These are phyloP conservation scores for Hyposoter didymator DNA, from an alignment of 2,888 invertebrate species.

Conservation along the genomic window DNA sequence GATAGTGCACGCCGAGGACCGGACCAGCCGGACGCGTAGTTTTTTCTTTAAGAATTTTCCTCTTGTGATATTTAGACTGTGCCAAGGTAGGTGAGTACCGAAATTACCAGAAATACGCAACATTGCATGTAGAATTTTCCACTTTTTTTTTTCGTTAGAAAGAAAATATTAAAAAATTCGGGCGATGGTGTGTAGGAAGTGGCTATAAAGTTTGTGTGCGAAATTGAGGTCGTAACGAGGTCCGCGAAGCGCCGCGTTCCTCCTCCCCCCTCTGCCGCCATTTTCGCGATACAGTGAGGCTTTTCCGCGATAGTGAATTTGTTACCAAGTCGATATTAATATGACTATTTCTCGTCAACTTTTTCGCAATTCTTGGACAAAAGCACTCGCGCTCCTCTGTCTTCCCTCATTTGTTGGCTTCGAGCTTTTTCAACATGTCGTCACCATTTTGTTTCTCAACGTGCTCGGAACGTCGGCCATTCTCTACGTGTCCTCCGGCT, in stretches of 20 bases:
- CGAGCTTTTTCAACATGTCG: conserved; percentile 73
- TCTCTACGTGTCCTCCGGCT: conserved; percentile 75
- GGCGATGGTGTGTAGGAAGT: conserved; percentile 48
- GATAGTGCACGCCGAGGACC: conserved; percentile 81
- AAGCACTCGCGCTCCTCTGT: conserved; percentile 20
- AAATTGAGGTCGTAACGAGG: conserved; percentile 74
- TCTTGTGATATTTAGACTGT: conserved; percentile 84
- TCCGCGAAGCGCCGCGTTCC: conserved; percentile 58
- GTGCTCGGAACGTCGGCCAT: conserved; percentile 82
- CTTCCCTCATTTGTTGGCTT: conserved; percentile 19
- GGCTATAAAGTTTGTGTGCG: conserved; percentile 55
- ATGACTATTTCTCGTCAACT: conserved; percentile 3
- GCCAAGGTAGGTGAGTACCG: conserved; percentile 82
- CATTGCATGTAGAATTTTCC: conserved; percentile 2
- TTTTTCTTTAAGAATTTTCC: conserved; percentile 81
- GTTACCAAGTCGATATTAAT: not conserved
- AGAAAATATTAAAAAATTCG: not conserved
- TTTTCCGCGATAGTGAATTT: conserved; percentile 41
- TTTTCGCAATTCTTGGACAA: conserved; percentile 12
- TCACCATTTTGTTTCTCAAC: conserved; percentile 82
- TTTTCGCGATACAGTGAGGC: conserved; percentile 45
- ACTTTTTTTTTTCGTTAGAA: conserved; percentile 10
- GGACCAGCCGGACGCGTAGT: conserved; percentile 80
- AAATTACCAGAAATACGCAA: not conserved
- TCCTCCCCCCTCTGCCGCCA: not conserved